Conservation (phyloP, 2,113 vertebrate species). For the Anser brachyrhynchus region DNA sequence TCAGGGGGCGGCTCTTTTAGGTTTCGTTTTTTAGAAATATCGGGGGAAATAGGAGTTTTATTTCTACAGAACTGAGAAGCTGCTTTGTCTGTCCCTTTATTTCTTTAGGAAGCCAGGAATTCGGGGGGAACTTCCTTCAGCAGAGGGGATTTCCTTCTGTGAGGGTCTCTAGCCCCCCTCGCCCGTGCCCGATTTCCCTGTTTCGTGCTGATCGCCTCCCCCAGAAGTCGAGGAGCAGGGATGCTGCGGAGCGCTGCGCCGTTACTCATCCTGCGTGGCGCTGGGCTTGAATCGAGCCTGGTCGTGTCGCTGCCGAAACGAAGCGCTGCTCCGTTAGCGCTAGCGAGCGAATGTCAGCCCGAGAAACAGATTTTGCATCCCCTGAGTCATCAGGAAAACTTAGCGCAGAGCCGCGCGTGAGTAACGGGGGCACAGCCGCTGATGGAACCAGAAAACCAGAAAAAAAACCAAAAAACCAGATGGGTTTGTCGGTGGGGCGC, state of each 20-base stretch:
- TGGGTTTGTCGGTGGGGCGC: background rate
- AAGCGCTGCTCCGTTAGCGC: constrained; percentile 45
- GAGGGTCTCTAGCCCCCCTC: background rate
- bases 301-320: constrained; percentile 50
- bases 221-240: background rate
- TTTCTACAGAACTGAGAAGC: background rate
- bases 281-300: background rate
- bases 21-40: background rate
- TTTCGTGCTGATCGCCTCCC: constrained; percentile 3
- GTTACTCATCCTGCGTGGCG: constrained; percentile 37
- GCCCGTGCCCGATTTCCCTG: background rate
- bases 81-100: background rate
- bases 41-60: background rate
- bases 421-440: background rate
- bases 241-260: background rate
- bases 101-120: constrained; percentile 4
- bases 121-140: background rate
- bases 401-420: background rate
- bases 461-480: background rate
- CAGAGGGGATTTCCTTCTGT: background rate
- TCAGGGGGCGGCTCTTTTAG: background rate
- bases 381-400: constrained; percentile 53
- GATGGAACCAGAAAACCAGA: background rate
- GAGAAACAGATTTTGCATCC: constrained; percentile 12
- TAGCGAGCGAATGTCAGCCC: background rate